A percentile compares a stretch with the other conserved stretches of the same genome.
Evolutionary conservation across 2,113 vertebrate species (phyloP).

Genomic region (Hyperoodon ampullatus): DNA sequence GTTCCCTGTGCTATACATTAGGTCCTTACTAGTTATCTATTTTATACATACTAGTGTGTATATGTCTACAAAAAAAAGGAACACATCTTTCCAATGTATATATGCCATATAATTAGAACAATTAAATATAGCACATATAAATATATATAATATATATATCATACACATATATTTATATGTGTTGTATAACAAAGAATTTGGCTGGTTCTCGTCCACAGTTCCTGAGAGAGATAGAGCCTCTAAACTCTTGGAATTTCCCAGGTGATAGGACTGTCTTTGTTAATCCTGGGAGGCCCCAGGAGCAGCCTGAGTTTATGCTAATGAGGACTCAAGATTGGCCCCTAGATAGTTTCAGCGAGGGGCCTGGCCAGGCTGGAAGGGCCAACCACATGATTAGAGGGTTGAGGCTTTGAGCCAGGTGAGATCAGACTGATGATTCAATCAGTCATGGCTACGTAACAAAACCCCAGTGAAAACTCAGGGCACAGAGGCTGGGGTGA

Average conservation of each 20-base stretch:
- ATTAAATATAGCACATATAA: not conserved
- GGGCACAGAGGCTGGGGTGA: not conserved
- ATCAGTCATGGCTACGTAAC: not conserved
- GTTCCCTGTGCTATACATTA: not conserved
- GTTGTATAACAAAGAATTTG: not conserved
- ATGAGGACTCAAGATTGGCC: no score
- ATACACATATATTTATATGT: not conserved
- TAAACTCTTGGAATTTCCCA: not conserved
- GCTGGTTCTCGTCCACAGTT: not conserved
- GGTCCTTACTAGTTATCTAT: not conserved
- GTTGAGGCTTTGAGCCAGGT: not conserved
- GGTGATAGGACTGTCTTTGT: not conserved
- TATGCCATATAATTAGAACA: not conserved
- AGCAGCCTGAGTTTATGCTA: not conserved
- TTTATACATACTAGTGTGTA: not conserved
- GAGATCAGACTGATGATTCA: not conserved
- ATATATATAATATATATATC: no score
- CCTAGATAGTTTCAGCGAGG: not conserved
- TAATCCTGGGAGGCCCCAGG: not conserved
- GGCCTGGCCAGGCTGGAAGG: not conserved
- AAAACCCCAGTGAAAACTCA: not conserved
- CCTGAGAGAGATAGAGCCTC: not conserved
- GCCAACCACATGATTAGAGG: not conserved
- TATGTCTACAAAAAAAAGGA: not conserved
- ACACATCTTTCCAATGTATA: not conserved